A percentile compares a stretch with the other conserved stretches of the same genome.
Evolutionary conservation across 2,888 invertebrate genomes (phyloP).

Genomic region (Prosopocoilus inquinatus): DNA sequence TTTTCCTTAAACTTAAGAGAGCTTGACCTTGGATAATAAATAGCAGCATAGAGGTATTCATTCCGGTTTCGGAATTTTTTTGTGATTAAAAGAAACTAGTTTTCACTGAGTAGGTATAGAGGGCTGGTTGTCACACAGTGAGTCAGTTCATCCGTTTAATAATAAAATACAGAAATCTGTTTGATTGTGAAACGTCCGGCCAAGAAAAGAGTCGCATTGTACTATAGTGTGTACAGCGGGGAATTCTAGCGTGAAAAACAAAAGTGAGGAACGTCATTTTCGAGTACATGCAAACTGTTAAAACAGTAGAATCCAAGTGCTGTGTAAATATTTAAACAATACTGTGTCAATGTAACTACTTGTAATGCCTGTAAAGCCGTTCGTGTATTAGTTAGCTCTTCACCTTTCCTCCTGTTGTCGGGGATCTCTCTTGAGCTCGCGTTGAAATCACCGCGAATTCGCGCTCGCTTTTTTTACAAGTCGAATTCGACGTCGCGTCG

Average conservation of each 20-base stretch:
- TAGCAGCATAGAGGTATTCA: too few species aligned
- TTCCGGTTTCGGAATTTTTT: too few species aligned
- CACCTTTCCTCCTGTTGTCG: slow-evolving; percentile 18
- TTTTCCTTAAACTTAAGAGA: too few species aligned
- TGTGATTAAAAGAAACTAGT: too few species aligned
- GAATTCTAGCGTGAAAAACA: slow-evolving; percentile 30
- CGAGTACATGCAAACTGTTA: slow-evolving; percentile 34
- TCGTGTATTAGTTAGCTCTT: slow-evolving; percentile 19
- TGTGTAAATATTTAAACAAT: slow-evolving; percentile 38
- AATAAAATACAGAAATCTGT: too few species aligned
- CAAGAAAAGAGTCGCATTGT: too few species aligned
- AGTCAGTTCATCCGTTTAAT: too few species aligned
- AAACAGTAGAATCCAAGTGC: slow-evolving; percentile 33
- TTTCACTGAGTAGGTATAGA: too few species aligned
- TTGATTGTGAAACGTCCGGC: too few species aligned
- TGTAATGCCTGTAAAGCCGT: slow-evolving; percentile 2
- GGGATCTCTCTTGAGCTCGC: slow-evolving; percentile 16
- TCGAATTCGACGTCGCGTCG: too few species aligned
- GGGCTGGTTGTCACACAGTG: too few species aligned
- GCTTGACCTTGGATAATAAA: too few species aligned
- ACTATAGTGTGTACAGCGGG: not conserved
- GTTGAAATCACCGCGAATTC: slow-evolving; percentile 19
- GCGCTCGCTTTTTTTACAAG: not conserved
- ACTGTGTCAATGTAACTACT: slow-evolving; percentile 16
- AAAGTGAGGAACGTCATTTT: slow-evolving; percentile 29